Base-by-base conservation (phyloP, 2,797 vertebrate genomes). In the Chrysocyon brachyurus region DNA sequence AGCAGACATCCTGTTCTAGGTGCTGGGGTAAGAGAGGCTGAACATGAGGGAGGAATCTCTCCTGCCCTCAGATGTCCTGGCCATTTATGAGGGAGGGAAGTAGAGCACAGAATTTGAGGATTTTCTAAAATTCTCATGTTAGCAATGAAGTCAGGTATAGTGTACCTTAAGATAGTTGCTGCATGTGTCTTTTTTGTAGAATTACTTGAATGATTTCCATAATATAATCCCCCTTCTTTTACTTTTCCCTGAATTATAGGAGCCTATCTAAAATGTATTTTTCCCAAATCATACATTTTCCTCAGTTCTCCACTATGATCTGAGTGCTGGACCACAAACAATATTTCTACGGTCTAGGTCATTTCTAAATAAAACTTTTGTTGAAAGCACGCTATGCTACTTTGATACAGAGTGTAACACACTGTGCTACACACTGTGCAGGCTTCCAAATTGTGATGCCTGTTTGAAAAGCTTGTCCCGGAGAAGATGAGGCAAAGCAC, bases 241-340 rank as follows among this genome's bases (percentile, higher is more conserved):
- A 91, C 6, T 82, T 93, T 93, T 6, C 36, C 12, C 16, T 85
- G 46, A 49, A 85, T 52, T 68, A 72, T 12, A 78, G 3, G 36
- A 15, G 33, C 36, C 40, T 36, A 11, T 52, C n/a, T 61, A 72
- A 33, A 81, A 61, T 28, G 2, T 54, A 19, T 31, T 85, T 90
- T 94, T 59, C 19, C 33, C 85, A 33, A 70, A 57, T 84, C 46
- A n/a, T 3, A 54, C 31, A 24, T 70, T 84, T 96, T 89, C 72
- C 31, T 36, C 7, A 19, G 22, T 81, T 87, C 6, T 78, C 21
- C 12, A 8, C 52, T 73, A 2, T 70, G 31, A 9, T 26, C 52
- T 54, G 31, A 56, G 10, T 61, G 1, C n/a, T 89, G 52, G 12
- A 46, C 12, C 14, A 83, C 33, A 46, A 17, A 83, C n/a, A 70